Base-by-base conservation (phyloP, 2,797 vertebrate species). In the Picus viridis region DNA sequence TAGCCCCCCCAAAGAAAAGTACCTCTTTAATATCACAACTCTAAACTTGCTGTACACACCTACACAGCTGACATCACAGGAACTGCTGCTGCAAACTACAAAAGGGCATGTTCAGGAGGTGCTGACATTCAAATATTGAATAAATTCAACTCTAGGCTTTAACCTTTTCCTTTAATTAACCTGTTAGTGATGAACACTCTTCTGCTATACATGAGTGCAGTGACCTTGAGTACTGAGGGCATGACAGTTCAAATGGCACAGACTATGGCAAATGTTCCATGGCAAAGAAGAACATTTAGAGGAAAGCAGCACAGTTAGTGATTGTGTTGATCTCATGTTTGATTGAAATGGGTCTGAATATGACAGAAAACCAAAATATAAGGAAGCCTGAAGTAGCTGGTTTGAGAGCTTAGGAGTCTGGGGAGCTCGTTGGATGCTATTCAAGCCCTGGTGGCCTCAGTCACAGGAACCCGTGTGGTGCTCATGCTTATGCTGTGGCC, bases 401-500 rank as follows among this genome's bases (percentile, higher is more conserved):
- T 79, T 82, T 76, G 74, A 68, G n/a, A 16, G n/a, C 14, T 45
- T 90, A 64, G n/a, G 61, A 74, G 26, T 76, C 51, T 74, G 58
- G 49, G 74, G 36, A 84, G 10, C 30, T 84, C 51, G 7, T 10
- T 94, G 94, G 61, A 76, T 58, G 22, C 39, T 76, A 57, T 64
- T 83, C 89, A 86, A 79, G 24, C 5, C 68, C 45, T 1, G 1
- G 57, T 22, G 54, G 58, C 68, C 64, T 92, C 4, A 2, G 32
- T 71, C 77, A 70, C 74, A 62, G 61, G 62, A 84, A 82, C 54
- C 54, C 56, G 16, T 71, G 67, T 18, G 80, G 63, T 68, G 57
- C 62, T 76, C 0, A 0, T 72, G 80, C 53, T 89, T 57, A n/a
- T 0, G 0, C 64, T 86, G 85, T 0, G 4, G 45, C 57, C 80